Evolutionary conservation across 2,797 vertebrate genomes (phyloP).

Genomic region (Lacerta agilis): DNA sequence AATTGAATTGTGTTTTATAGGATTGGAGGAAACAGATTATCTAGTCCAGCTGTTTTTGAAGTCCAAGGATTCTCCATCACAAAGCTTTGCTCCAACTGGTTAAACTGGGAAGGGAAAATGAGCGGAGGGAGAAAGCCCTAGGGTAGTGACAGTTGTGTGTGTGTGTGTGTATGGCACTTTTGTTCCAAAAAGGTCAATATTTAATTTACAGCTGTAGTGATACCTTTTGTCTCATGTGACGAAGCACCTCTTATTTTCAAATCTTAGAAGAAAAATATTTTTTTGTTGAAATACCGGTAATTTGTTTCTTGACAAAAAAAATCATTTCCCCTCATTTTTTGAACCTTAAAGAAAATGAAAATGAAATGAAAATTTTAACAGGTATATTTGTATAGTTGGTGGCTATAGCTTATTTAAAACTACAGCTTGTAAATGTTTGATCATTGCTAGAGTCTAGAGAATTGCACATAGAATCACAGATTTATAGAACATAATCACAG

Average conservation of each 20-base stretch:
- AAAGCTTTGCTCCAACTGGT: background rate
- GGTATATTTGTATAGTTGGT: background rate
- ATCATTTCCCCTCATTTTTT: background rate
- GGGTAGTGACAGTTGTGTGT: background rate
- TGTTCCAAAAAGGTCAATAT: background rate
- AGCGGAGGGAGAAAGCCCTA: background rate
- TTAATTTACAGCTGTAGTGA: background rate
- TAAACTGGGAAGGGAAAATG: background rate
- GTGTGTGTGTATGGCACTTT: too few species aligned
- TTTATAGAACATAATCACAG: background rate
- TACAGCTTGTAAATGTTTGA: background rate
- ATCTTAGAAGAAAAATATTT: background rate
- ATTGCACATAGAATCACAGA: background rate
- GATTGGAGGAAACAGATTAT: slow-evolving; percentile 6
- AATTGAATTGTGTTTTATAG: slow-evolving; percentile 22
- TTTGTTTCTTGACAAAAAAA: background rate
- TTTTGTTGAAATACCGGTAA: background rate
- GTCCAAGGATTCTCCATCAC: background rate
- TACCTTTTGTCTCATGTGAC: background rate
- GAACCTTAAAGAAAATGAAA: background rate
- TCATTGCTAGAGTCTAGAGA: background rate
- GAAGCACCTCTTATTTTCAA: background rate
- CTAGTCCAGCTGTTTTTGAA: background rate
- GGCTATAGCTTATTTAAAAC: background rate
- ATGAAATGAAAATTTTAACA: background rate